Evolutionary conservation across 2,113 vertebrate genomes (phyloP).

Genomic region (Megaleporinus macrocephalus): DNA sequence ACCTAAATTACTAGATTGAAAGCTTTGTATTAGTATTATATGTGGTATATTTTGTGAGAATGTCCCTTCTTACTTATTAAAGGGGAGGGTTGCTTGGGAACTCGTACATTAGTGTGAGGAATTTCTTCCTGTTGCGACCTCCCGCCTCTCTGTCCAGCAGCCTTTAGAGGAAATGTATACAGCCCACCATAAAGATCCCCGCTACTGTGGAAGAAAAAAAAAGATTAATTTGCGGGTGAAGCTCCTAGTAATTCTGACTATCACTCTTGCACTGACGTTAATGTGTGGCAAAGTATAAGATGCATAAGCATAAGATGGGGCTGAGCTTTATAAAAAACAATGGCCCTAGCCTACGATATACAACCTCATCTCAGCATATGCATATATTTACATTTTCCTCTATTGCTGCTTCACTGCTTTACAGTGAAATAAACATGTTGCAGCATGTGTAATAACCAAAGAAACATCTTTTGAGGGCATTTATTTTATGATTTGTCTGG

Average conservation of each 20-base stretch:
- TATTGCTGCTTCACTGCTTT: too few species aligned
- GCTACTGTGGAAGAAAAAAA: background rate
- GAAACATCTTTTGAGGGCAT: too few species aligned
- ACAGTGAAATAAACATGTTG: too few species aligned
- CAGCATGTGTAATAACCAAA: too few species aligned
- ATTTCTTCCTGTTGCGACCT: slow-evolving; percentile 11
- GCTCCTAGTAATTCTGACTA: slow-evolving; percentile 3
- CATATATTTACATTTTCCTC: too few species aligned
- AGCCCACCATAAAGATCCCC: background rate
- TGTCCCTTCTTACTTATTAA: background rate
- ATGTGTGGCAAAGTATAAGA: background rate
- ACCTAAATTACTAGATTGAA: background rate
- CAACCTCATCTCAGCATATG: too few species aligned
- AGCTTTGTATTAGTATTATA: background rate
- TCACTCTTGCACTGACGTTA: background rate
- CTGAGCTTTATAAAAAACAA: background rate
- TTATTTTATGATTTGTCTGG: too few species aligned
- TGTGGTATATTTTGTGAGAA: background rate
- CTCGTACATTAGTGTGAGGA: slow-evolving; percentile 23
- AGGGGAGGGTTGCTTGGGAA: slow-evolving; percentile 25
- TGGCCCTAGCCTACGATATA: too few species aligned
- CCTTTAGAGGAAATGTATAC: slow-evolving; percentile 5
- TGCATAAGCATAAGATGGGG: background rate
- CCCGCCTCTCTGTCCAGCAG: background rate
- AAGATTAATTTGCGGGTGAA: background rate